Base-by-base conservation (phyloP, 2,888 invertebrate species). In the Stenolophus ochropezus region DNA sequence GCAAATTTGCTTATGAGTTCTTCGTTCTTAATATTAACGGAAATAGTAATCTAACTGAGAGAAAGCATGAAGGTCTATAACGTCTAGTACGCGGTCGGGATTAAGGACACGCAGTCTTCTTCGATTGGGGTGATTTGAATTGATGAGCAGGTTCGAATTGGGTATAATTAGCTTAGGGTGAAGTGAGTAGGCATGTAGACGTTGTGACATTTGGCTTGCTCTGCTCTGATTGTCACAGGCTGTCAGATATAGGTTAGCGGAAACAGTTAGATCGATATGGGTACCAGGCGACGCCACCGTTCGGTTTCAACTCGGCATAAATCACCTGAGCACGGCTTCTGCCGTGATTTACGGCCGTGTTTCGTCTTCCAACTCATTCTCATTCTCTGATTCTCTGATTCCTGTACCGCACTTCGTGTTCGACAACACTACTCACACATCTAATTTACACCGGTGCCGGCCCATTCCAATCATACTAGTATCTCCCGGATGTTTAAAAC, bases 321-420 rank as follows among this genome's bases (percentile, higher is more conserved):
- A 83, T 83, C 83, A 83, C 82, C 80, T 81, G 56, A 51, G 33
- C 51, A 71, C 80, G 71, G 82, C 75, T 47, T 47, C 42, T 81
- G 81, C 83, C 58, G 82, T 83, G 83, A 83, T 83, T 83, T 83
- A 83, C 83, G 82, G 74, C 81, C 82, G 77, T 80, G 80, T 80
- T 80, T 80, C 80, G 80, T 80, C 80, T 80, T 80, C 80, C 33
- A 42, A 42, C 33, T 42, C 33, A 42, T 42, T 42, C 33, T 42
- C 33, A 42, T 42, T 42, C 33, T 42, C 33, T 33, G 33, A 33
- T 33, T 80, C 71, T 80, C 79, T 80, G 80, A 80, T 71, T 80
- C 71, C 71, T 25, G 61, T 25, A 25, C 25, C 25, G 16, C 23
- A 61, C 23, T 78, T 58, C 74, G 61, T 61, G 61, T 61, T 61